phyloP scores from a whole-genome alignment of 2,888 invertebrate species.

The Pyralis farinalis region DNA sequence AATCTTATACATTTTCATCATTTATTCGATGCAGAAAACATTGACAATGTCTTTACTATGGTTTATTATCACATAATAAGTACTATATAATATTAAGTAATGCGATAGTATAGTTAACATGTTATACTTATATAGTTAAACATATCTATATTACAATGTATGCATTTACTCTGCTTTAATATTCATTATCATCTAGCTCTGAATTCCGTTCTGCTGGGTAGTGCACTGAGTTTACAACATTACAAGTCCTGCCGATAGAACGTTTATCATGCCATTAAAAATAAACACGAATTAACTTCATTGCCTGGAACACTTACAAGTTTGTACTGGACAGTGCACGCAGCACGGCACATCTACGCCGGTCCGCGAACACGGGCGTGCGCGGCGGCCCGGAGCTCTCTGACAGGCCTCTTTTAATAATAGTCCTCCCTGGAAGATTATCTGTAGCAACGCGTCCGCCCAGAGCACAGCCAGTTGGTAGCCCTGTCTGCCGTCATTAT shows the following conservation, averaged over 20 bases:
- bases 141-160: too few species aligned
- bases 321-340: conserved; percentile 17
- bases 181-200: too few species aligned
- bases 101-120: too few species aligned
- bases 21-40: too few species aligned
- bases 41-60: too few species aligned
- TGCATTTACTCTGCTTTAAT: too few species aligned
- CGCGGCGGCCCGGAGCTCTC: conserved; percentile 45
- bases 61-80: too few species aligned
- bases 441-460: conserved; percentile 60
- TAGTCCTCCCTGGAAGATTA: conserved; percentile 70
- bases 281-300: conserved; percentile 28
- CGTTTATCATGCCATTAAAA: conserved; percentile 25
- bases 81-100: too few species aligned
- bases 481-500: conserved; percentile 74
- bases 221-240: conserved; percentile 2
- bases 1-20: neutral
- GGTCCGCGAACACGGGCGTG: conserved; percentile 21
- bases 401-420: conserved; percentile 75
- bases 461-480: conserved; percentile 57
- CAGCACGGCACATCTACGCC: conserved; percentile 6
- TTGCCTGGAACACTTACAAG: conserved; percentile 18
- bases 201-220: too few species aligned
- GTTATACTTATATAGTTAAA: too few species aligned
- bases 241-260: conserved; percentile 8